Conservation (phyloP, 64 coral and sea anemone genomes). For the Dendronephthya gigantea region DNA sequence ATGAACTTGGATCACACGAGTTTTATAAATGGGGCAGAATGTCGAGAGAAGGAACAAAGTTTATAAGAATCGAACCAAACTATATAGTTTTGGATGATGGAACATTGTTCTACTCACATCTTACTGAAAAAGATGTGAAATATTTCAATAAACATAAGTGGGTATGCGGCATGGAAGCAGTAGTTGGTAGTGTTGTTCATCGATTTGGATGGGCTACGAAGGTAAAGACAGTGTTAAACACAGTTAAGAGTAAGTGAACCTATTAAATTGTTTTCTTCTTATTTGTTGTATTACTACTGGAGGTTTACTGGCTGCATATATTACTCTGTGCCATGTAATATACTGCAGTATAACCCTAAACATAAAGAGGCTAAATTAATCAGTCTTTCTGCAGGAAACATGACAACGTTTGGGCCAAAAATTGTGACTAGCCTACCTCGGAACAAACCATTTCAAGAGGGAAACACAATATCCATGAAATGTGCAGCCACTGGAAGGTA, state of each 20-base stretch:
- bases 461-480: not conserved
- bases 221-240: not conserved
- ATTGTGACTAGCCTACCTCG: not conserved
- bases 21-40: not conserved
- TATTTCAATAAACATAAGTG: not conserved
- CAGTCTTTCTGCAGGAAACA: not conserved
- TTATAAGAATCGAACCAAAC: not conserved
- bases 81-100: not conserved
- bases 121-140: not conserved
- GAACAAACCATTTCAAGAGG: not conserved
- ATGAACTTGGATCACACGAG: not conserved
- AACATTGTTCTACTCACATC: too few relatives aligned
- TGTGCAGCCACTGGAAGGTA: constrained; percentile 8
- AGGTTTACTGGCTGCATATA: too few relatives aligned
- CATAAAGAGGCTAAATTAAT: too few relatives aligned
- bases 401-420: not conserved
- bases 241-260: too few relatives aligned
- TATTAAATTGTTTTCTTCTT: too few relatives aligned
- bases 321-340: too few relatives aligned
- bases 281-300: too few relatives aligned
- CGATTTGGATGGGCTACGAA: not conserved
- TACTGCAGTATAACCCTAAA: too few relatives aligned
- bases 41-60: not conserved
- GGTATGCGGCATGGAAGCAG: not conserved
- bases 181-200: not conserved